Evolutionary conservation across 2,113 vertebrate genomes (phyloP), one percentile per base, ranked within the genome.

Genomic region (Centropus bengalensis): DNA sequence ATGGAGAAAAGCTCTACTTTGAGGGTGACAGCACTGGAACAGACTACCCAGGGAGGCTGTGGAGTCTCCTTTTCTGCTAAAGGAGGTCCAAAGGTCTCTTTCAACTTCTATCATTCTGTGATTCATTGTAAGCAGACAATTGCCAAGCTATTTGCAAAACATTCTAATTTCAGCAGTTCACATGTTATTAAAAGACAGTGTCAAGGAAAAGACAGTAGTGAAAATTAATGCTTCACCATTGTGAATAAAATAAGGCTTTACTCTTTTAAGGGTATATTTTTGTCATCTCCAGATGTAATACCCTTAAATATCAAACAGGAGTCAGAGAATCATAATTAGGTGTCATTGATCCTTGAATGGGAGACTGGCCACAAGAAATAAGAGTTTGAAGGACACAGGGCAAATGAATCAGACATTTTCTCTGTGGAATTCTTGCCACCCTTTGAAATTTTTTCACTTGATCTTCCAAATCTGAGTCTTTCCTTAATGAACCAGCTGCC

Each of bases 91-190:
- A 9, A 47, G 19, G 18, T 47, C 47, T 9, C 20, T 47, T 47
- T 47, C 47, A 47, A 47, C 20, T 18, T 20, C 47, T 47, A 47
- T 21, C 18, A 47, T 47, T 47, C 47, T 47, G 47, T 47, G 19
- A 47, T 82, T 87, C 54, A 89, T 76, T 87, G 20, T 32, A 89
- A 26, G 42, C 32, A 88, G 49, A 76, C 47, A 82, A 93, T 54
- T 82, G 13, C 40, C 24, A 79, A 81, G 86, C 76, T 58, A 73
- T 79, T 91, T 79, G 74, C 40, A 84, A 92, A 87, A 87, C 54
- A 64, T 55, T 91, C 64, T 14, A 36, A 28, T 36, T 74, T 59
- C 81, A 70, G 15, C 14, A 63, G 32, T 52, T 92, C 69, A 44
- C 0, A 2, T 9, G 5, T 40, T 76, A 83, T 22, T 6, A 42